phyloP scores from a whole-genome alignment of 2,113 vertebrate genomes.

The Aphelocoma coerulescens region DNA sequence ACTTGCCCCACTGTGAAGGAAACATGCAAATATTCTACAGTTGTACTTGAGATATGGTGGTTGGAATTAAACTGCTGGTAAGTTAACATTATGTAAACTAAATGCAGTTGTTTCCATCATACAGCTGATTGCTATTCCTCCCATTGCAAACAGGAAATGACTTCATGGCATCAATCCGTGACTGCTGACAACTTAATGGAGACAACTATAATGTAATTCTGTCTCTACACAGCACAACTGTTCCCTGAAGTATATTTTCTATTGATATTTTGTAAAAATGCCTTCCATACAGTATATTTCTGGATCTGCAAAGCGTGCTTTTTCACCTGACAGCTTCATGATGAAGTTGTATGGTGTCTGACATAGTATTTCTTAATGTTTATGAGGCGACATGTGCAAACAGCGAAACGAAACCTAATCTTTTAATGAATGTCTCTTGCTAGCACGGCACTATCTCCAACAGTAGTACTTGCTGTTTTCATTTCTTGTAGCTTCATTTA shows the following conservation, averaged over 20 bases:
- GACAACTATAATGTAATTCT: background rate
- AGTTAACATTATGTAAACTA: background rate
- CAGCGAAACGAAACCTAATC: background rate
- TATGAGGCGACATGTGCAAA: background rate
- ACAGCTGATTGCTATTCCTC: background rate
- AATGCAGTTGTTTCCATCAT: background rate
- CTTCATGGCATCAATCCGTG: background rate
- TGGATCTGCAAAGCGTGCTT: background rate
- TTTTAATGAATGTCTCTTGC: background rate
- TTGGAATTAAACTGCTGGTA: background rate
- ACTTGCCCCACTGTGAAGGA: background rate
- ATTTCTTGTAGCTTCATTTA: background rate
- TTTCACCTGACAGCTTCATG: background rate
- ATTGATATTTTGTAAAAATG: conserved; percentile 27
- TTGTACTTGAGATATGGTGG: background rate
- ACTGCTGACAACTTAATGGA: conserved; percentile 24
- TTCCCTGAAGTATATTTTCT: conserved; percentile 12
- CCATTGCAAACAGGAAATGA: background rate
- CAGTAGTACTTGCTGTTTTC: background rate
- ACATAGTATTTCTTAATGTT: background rate
- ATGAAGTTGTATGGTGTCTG: background rate
- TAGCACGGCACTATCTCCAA: background rate
- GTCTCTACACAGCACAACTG: background rate
- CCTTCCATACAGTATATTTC: background rate
- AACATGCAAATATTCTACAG: background rate